Evolutionary conservation across 2,113 vertebrate species (phyloP).

Genomic region (Psophia crepitans): DNA sequence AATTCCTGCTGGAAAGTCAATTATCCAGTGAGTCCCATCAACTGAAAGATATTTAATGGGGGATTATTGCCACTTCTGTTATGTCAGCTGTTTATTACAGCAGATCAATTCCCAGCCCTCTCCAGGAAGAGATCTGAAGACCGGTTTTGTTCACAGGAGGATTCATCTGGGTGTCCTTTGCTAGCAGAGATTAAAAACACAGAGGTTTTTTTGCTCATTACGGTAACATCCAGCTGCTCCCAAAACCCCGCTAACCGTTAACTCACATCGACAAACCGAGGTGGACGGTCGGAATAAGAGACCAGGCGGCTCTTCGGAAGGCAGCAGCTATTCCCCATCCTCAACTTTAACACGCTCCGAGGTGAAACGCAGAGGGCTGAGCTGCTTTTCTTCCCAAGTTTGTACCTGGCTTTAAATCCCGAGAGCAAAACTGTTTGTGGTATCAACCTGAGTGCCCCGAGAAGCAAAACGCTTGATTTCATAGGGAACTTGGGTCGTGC

Average conservation of each 20-base stretch:
- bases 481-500: not conserved
- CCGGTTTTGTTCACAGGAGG: not conserved
- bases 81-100: conserved; percentile 71
- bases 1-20: conserved; percentile 79
- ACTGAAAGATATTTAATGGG: conserved; percentile 69
- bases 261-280: not conserved
- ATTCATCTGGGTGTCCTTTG: not conserved
- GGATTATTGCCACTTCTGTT: conserved; percentile 72
- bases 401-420: not conserved
- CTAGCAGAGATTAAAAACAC: conserved; percentile 23
- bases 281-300: not conserved
- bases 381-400: not conserved
- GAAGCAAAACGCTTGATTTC: not conserved
- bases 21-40: conserved; percentile 64
- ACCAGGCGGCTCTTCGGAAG: not conserved
- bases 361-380: not conserved
- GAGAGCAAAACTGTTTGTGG: not conserved
- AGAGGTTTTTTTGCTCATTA: not conserved
- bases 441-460: not conserved
- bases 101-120: conserved; percentile 49
- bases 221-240: conserved; percentile 27
- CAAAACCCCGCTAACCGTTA: not conserved
- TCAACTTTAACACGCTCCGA: not conserved
- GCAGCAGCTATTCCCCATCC: not conserved
- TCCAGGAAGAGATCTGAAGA: conserved; percentile 10